A percentile compares a stretch with the other conserved stretches of the same genome.
Conservation (phyloP, 2,797 vertebrate genomes). For the Caiman crocodilus region DNA sequence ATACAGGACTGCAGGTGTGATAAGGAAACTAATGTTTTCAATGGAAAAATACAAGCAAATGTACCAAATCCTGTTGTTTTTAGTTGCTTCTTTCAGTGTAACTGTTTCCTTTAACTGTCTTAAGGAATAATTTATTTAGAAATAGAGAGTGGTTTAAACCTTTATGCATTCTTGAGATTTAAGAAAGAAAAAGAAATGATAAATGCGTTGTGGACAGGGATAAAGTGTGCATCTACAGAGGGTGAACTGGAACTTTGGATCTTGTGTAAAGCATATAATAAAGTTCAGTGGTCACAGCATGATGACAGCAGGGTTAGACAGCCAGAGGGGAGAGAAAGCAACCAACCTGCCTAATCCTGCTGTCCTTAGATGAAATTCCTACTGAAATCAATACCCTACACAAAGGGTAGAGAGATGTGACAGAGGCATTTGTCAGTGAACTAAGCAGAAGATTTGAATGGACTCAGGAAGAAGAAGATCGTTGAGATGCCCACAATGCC, state of each 20-base stretch:
- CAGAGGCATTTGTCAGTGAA: conserved; percentile 30
- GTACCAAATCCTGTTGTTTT: conserved; percentile 48
- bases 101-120: conserved; percentile 71
- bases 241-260: conserved; percentile 20
- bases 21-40: conserved; percentile 30
- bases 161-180: conserved; percentile 62
- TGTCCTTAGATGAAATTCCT: neutral
- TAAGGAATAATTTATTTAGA: conserved; percentile 68
- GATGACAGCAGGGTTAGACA: accelerated
- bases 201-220: neutral
- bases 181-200: conserved; percentile 46
- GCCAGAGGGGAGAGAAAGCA: neutral
- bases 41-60: conserved; percentile 63
- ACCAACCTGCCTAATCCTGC: conserved; percentile 5
- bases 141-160: conserved; percentile 62
- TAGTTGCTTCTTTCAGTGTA: conserved; percentile 42
- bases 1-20: conserved; percentile 27
- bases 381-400: neutral
- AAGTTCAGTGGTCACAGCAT: conserved; percentile 23
- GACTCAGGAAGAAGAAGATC: conserved; percentile 26
- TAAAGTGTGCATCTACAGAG: conserved; percentile 37
- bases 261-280: neutral
- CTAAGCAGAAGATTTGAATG: conserved; percentile 34
- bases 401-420: conserved; percentile 12
- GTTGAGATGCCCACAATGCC: neutral